Base-by-base conservation (phyloP, 2,888 invertebrate genomes). In the Drosophila nigritarsus region DNA sequence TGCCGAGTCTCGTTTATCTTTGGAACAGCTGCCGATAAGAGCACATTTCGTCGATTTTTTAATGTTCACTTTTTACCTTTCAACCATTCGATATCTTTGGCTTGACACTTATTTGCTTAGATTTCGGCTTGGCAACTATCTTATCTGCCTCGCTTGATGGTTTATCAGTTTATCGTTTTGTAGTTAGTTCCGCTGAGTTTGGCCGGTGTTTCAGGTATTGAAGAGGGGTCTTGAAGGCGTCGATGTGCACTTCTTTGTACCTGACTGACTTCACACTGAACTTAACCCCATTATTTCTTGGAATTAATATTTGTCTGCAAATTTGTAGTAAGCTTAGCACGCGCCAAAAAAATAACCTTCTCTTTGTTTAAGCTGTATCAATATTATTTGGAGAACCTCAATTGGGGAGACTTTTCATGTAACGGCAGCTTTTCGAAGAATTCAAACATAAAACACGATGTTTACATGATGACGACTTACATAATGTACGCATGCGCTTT, bases 241-340 rank as follows among this genome's bases (percentile, higher is more conserved):
- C 15, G 15, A 34, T 32, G 20, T 27, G n/a, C 18, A 59, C 55
- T 70, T 74, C 64, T 70, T 38, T 54, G 70, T 86, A 84, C 87
- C 83, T 87, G 83, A 84, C 70, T 18, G 64, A 18, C 62, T 56
- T 45, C 20, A 67, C 74, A 80, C 87, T 85, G 85, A 85, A 85
- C 85, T 85, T 85, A 82, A 85, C 87, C 85, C 85, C 85, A 80
- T 75, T 87, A 65, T 67, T 84, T 84, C 82, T 66, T 9, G 71
- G 82, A 82, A 82, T 45, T 62, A 8, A 49, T 83, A 68, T 83
- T 86, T 73, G 72, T 50, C 59, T 29, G 66, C 30, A 69, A 68
- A 68, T 87, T 82, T 76, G 65, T 65, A 30, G 64, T 65, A 80
- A 80, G 85, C 87, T 85, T 79, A 85, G 85, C 85, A 85, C 85